phyloP scores from a whole-genome alignment of 1,140 invertebrate species.

The Adoxophyes honmai region DNA sequence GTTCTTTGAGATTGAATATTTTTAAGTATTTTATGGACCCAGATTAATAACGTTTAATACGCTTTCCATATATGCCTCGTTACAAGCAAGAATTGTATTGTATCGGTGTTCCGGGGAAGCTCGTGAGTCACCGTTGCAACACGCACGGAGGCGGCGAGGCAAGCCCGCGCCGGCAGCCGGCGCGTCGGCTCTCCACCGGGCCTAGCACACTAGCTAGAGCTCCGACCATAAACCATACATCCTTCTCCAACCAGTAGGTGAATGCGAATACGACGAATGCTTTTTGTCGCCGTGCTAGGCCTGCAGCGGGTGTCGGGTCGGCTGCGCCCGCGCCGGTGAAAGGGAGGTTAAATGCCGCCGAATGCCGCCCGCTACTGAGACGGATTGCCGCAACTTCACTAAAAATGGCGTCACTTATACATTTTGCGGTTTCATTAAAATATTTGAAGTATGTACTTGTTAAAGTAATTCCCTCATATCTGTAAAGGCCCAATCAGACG shows the following conservation, averaged over 20 bases:
- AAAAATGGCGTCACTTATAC: constrained; percentile 72
- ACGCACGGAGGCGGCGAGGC: constrained; percentile 27
- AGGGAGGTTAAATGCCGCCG: constrained; percentile 62
- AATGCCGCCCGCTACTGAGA: constrained; percentile 31
- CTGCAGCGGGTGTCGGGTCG: constrained; percentile 18
- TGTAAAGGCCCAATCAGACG: too few species aligned
- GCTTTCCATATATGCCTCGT: background rate
- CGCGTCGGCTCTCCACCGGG: constrained; percentile 10
- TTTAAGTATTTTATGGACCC: too few species aligned
- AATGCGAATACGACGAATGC: too few species aligned
- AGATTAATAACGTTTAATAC: constrained; percentile 1
- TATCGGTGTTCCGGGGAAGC: constrained; percentile 37
- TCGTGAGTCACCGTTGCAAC: constrained; percentile 18
- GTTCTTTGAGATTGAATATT: too few species aligned
- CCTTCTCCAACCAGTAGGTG: too few species aligned
- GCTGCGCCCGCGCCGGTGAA: constrained; percentile 53
- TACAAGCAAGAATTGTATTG: constrained; percentile 15
- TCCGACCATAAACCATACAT: background rate
- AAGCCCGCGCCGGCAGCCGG: constrained; percentile 34
- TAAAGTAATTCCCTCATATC: background rate
- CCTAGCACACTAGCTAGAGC: background rate
- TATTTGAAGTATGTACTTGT: background rate
- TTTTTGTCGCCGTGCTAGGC: too few species aligned
- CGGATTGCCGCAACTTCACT: constrained; percentile 66
- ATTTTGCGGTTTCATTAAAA: constrained; percentile 56